phyloP scores from a whole-genome alignment of 2,113 vertebrate genomes.

The Notiomystis cincta region DNA sequence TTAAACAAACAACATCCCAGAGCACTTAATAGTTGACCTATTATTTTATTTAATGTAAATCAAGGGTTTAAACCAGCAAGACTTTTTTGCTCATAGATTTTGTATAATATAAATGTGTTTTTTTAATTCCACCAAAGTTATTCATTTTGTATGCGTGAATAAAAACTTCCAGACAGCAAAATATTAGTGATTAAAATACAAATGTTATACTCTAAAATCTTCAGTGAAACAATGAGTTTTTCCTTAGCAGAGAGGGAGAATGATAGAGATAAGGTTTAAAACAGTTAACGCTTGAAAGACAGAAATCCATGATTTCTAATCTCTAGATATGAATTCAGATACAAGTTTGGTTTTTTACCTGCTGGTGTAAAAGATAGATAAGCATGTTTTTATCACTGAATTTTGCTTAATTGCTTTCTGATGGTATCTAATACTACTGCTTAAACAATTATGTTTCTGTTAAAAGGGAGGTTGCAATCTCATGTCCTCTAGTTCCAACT shows the following conservation, averaged over 20 bases:
- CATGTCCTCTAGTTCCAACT: neutral
- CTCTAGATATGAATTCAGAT: neutral
- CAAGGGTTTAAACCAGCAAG: neutral
- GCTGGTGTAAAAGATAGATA: neutral
- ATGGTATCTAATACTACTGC: neutral
- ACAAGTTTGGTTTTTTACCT: neutral
- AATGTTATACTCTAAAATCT: neutral
- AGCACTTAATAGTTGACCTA: neutral
- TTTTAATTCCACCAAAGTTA: neutral
- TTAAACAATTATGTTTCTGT: neutral
- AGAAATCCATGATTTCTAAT: neutral
- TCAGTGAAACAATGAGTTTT: neutral
- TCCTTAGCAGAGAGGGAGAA: neutral
- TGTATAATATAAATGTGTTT: neutral
- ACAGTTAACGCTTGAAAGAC: neutral
- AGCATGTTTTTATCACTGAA: neutral
- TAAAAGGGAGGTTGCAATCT: neutral
- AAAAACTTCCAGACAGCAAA: neutral
- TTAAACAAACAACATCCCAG: neutral
- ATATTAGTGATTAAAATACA: neutral
- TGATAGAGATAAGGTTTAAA: neutral
- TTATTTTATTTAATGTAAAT: neutral
- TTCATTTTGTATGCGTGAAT: neutral
- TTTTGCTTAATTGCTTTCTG: neutral
- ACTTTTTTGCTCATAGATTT: neutral